These are phyloP conservation scores for Reinhardtius hippoglossoides DNA, from an alignment of 2,113 vertebrate genomes.

Conservation along the genomic window DNA sequence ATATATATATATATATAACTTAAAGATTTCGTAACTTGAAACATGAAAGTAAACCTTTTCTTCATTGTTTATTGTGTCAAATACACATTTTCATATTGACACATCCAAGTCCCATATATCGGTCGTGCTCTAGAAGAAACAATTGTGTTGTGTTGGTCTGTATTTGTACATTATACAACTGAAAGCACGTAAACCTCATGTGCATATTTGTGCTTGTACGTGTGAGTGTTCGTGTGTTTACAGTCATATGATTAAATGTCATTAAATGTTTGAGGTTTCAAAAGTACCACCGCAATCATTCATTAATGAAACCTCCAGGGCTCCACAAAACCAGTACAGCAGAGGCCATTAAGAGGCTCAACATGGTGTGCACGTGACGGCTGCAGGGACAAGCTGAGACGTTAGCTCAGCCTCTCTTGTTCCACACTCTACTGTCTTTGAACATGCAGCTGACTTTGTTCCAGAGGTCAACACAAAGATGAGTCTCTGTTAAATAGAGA, in stretches of 20 bases:
- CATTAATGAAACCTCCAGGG: conserved; percentile 41
- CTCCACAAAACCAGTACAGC: conserved; percentile 26
- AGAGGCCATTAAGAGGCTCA: conserved; percentile 29
- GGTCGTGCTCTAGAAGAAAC: too few species aligned
- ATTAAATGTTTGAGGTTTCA: conserved; percentile 35
- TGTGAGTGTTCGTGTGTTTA: neutral
- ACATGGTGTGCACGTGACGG: conserved; percentile 8
- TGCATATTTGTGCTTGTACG: neutral
- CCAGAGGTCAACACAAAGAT: neutral
- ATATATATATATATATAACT: too few species aligned
- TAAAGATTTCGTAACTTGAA: too few species aligned
- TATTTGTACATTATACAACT: neutral
- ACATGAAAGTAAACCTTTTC: too few species aligned
- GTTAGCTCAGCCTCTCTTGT: neutral
- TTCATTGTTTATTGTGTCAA: too few species aligned
- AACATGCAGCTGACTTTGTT: neutral
- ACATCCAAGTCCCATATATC: too few species aligned
- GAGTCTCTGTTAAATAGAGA: too few species aligned
- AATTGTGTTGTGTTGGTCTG: neutral
- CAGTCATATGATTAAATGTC: conserved; percentile 1
- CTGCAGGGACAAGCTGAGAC: conserved; percentile 18
- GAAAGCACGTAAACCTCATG: neutral
- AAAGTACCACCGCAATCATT: conserved; percentile 25
- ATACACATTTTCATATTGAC: too few species aligned
- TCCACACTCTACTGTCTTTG: neutral